Base-by-base conservation (phyloP, 2,888 invertebrate species). In the Strigamia maritima region DNA sequence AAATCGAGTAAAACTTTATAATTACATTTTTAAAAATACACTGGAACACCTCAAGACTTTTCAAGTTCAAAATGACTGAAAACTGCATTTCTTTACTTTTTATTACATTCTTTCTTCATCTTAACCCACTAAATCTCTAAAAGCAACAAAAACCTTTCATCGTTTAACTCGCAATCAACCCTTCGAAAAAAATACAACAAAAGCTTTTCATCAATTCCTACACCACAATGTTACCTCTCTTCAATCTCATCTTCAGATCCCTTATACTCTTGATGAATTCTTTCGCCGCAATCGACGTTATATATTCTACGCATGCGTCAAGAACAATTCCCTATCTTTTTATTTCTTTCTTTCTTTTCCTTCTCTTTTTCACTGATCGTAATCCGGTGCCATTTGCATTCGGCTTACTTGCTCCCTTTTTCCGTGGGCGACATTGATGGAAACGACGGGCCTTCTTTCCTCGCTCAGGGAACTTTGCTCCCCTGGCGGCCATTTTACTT, bases 201-300 rank as follows among this genome's bases (percentile, higher is more conserved):
- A 54, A 54, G 54, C 54, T 54, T 54, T 54, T 54, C 54, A 54
- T 54, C 54, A 54, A n/a, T 54, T n/a, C 54, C n/a, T 54, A 19
- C 54, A 19, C 19, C 54, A 54, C 54, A 54, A 54, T 54, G 54
- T 54, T 54, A 54, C 54, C 54, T 54, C 54, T 54, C 54, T 54
- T 54, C 54, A 54, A 54, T 54, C 54, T 54, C 54, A 54, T 54
- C 54, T 54, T 54, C 54, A 54, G 54, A 54, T 54, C 54, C 54
- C 54, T 54, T 54, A 54, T 22, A 54, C 54, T 54, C 54, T 54
- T 54, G 54, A 54, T 54, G 54, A 54, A 54, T 54, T 54, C 54
- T 54, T 54, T 54, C n/a, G 54, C 54, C 54, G 16, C 54, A 54
- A 54, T 54, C 54, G 54, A 8, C 54, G 54, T 54, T 54, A 54